Conservation (phyloP, 2,888 invertebrate genomes). For the Lamellibrachia satsuma region DNA sequence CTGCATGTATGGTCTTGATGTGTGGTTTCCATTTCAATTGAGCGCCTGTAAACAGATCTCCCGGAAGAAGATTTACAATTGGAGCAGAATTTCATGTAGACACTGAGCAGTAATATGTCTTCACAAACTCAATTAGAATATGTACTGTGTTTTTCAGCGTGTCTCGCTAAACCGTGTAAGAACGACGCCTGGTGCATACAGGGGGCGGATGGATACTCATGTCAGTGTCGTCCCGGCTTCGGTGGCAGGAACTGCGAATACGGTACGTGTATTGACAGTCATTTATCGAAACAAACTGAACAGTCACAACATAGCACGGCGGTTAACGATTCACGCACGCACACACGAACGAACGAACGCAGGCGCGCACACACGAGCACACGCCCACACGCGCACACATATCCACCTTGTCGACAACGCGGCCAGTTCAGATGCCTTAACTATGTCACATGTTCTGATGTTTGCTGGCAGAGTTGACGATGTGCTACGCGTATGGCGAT, state of each 20-base stretch:
- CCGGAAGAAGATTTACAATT: too few relatives aligned
- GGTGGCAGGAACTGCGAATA: not conserved
- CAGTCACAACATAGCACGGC: too few relatives aligned
- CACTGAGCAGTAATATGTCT: too few relatives aligned
- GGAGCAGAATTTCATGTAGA: too few relatives aligned
- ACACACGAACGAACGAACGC: not conserved
- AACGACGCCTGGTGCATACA: constrained; percentile 13
- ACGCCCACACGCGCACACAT: not conserved
- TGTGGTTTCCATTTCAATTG: too few relatives aligned
- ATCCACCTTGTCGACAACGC: not conserved
- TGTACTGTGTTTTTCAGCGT: not conserved
- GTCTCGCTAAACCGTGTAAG: constrained; percentile 20
- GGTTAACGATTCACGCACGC: too few relatives aligned
- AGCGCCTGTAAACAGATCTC: too few relatives aligned
- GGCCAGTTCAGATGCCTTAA: not conserved
- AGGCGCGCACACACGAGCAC: not conserved
- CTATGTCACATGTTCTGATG: not conserved
- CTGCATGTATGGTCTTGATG: too few relatives aligned
- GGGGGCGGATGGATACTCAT: not conserved
- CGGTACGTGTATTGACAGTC: too few relatives aligned
- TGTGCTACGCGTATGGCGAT: constrained; percentile 23
- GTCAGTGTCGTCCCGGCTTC: constrained; percentile 18
- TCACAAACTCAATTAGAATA: too few relatives aligned
- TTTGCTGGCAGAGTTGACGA: constrained; percentile 18
- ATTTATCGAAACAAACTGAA: too few relatives aligned